Evolutionary conservation across 2,797 vertebrate species (phyloP), one percentile per base, ranked within the genome.

Genomic region (Nyctibius grandis): DNA sequence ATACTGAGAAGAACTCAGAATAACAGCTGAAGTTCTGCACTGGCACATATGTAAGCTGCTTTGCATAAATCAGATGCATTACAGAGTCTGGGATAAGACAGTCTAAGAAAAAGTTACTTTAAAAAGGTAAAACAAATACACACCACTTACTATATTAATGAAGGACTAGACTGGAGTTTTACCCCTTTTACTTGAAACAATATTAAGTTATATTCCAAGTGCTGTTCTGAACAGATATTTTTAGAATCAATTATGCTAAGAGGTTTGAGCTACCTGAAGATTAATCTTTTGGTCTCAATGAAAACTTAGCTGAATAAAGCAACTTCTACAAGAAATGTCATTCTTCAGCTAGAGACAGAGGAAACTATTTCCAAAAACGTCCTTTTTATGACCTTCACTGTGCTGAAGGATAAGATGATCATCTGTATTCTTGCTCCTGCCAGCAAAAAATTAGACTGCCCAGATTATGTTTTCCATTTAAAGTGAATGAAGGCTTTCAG

Each of bases 161-260:
- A 81, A 94, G 33, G n/a, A 70, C 38, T 48, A 22, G 7, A 54
- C 42, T 44, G 21, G 15, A 34, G 19, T 69, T 69, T 70, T 85
- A 65, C 19, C 21, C 13, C 33, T 59, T 87, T 85, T 48, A 85
- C n/a, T 26, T 76, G 45, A 70, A 87, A 83, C 34, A 69, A 33
- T 53, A 63, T 85, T 85, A 67, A 63, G 10, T 86, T 91, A 78
- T 59, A 76, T 67, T 89, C 45, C 36, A 84, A 93, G 34, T 21
- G 29, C 47, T 33, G 59, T 80, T 85, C 84, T 59, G 42, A 59
- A 79, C n/a, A 91, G 33, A 29, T 93, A 95, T 95, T 96, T 97
- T 96, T 94, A 96, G 92, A 95, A 92, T 34, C 34, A 93, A 92
- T 97, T 95, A 93, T 7, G 15, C 59, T 92, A 89, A 97, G 84